Evolutionary conservation across 2,113 vertebrate species (phyloP).

Genomic region (Hymenochirus boettgeri): DNA sequence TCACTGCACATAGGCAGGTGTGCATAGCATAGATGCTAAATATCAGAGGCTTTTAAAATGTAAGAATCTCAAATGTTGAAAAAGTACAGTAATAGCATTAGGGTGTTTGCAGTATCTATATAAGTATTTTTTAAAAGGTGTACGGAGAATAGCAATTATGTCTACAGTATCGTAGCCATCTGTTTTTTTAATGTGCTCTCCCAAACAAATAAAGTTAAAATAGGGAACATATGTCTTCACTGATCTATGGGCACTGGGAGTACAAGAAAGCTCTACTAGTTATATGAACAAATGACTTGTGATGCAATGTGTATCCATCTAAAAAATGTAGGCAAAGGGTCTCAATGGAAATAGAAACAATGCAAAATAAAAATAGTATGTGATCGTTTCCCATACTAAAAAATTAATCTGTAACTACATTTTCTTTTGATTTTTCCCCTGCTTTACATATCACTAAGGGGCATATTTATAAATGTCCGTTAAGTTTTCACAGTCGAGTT

Average conservation of each 20-base stretch:
- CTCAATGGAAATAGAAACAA: no score
- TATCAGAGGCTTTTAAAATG: neutral
- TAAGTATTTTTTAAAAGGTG: conserved; percentile 17
- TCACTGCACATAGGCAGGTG: no score
- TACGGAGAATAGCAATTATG: conserved; percentile 20
- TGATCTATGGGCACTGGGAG: conserved; percentile 27
- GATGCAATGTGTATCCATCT: neutral
- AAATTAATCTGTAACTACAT: no score
- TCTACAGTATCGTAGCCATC: conserved; percentile 15
- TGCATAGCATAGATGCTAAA: no score
- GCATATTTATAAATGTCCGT: no score
- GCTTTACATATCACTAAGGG: no score
- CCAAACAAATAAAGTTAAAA: conserved; percentile 29
- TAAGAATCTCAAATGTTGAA: neutral
- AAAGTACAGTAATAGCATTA: conserved; percentile 5
- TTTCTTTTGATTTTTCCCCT: no score
- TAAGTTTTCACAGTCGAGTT: no score
- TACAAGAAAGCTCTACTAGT: conserved; percentile 7
- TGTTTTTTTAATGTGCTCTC: conserved; percentile 21
- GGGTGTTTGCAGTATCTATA: conserved; percentile 19
- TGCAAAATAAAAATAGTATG: no score
- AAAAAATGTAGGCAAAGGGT: no score
- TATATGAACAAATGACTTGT: conserved; percentile 4
- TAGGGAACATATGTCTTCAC: conserved; percentile 22
- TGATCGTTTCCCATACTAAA: no score